Evolutionary conservation across 2,113 vertebrate genomes (phyloP), one percentile per base, ranked within the genome.

Genomic region (Gavialis gangeticus): DNA sequence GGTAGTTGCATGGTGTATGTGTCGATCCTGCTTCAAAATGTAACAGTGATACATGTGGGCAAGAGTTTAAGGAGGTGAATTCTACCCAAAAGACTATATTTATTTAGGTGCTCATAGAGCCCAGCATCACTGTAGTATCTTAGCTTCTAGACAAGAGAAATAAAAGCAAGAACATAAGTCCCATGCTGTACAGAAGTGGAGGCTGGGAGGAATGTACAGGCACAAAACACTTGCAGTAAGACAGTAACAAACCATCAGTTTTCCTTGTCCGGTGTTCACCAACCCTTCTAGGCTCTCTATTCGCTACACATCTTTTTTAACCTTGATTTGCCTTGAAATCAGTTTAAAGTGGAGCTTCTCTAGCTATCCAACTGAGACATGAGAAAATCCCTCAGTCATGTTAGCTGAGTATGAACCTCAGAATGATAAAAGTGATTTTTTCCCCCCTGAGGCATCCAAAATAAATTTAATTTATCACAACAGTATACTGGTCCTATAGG

Each of bases 181-280:
- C 58, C n/a, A 8, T 7, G 5, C 25, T 37, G 27, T n/a, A 63
- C 28, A 82, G 27, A 64, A n/a, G 17, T 11, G n/a, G n/a, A 30
- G 10, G 21, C 5, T 64, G 21, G 73, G 75, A 76, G 63, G n/a
- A 25, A 84, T 69, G 30, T 55, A 4, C 5, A 85, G 87, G 19
- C 46, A 88, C 79, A 15, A 55, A 92, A 62, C 0, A 1, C 12
- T 75, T 66, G 27, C 0, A 46, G 27, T 17, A 54, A 79, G 76
- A 89, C 0, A 0, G 7, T 81, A 12, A 56, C 82, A n/a, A 83
- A 27, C 28, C 4, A 4, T 69, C 17, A 59, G 17, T 46, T 46
- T 46, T 46, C 46, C 46, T 46, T 46, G 9, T 46, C 46, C 7
- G 9, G 46, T 46, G 46, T 46, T 7, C 46, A 46, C 46, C 46